phyloP scores from a whole-genome alignment of 2,888 invertebrate species.

The Syritta pipiens region DNA sequence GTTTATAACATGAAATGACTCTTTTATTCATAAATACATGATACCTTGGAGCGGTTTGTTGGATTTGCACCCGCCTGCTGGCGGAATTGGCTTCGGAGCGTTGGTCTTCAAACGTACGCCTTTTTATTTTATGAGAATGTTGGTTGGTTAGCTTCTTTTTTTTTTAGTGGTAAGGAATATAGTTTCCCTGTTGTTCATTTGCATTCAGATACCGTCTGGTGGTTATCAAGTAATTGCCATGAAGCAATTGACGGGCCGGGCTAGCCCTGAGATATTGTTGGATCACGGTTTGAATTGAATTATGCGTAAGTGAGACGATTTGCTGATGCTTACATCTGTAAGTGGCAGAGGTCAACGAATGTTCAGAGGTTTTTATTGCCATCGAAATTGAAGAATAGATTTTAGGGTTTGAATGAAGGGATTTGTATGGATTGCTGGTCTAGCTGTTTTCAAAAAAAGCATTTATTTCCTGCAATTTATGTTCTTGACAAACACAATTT shows the following conservation, averaged over 20 bases:
- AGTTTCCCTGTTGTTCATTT: conserved; percentile 46
- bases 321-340: too few species aligned
- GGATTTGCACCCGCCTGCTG: conserved; percentile 46
- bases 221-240: conserved; percentile 27
- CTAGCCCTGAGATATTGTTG: too few species aligned
- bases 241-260: neutral
- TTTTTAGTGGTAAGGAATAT: neutral
- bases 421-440: too few species aligned
- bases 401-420: too few species aligned
- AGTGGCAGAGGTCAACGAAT: too few species aligned
- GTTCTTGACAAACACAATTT: too few species aligned
- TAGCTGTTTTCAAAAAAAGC: too few species aligned
- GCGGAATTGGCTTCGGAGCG: conserved; percentile 28
- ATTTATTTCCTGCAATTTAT: too few species aligned
- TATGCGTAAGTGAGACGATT: too few species aligned
- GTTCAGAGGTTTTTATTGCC: too few species aligned
- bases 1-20: conserved; percentile 64
- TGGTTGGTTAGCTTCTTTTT: conserved; percentile 13
- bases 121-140: conserved; percentile 22
- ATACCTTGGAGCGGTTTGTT: conserved; percentile 60
- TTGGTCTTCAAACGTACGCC: neutral
- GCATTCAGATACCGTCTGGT: conserved; percentile 34
- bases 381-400: too few species aligned
- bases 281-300: too few species aligned
- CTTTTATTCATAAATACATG: conserved; percentile 68